A percentile compares a stretch with the other conserved stretches of the same genome.
These are phyloP conservation scores for Drosophila tropicalis DNA, from an alignment of 1,140 invertebrate species.

Conservation along the genomic window DNA sequence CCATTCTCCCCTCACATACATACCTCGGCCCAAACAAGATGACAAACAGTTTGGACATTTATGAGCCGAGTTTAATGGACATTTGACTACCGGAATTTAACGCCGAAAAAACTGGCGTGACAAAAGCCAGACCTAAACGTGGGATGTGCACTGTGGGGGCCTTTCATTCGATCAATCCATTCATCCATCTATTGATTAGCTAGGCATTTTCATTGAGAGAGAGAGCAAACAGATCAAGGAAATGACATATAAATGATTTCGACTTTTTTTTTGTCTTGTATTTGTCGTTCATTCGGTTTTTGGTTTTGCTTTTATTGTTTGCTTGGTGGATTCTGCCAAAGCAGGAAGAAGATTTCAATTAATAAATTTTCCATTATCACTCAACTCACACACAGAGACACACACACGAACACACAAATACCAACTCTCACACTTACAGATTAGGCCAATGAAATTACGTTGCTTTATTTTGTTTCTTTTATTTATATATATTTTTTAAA, in stretches of 20 bases:
- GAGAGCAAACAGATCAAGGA: conserved; percentile 26
- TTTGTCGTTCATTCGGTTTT: too few species aligned
- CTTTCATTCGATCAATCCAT: conserved; percentile 44
- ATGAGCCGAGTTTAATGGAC: conserved; percentile 81
- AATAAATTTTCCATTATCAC: conserved; percentile 62
- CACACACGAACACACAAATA: not conserved
- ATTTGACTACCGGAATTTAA: conserved; percentile 83
- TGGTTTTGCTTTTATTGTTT: not conserved
- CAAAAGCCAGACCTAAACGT: not conserved
- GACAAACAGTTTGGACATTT: conserved; percentile 82
- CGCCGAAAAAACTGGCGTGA: conserved; percentile 41
- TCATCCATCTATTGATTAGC: conserved; percentile 17
- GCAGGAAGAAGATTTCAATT: conserved; percentile 63
- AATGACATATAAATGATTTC: conserved; percentile 51
- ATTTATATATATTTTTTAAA: not conserved
- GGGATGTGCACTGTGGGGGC: not conserved
- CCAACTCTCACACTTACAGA: conserved; percentile 41
- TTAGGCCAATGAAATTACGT: conserved; percentile 53
- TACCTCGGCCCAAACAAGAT: conserved; percentile 57
- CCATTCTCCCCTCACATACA: not conserved
- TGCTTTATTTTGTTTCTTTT: conserved; percentile 10
- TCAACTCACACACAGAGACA: conserved; percentile 10
- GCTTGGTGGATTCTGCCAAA: conserved; percentile 12
- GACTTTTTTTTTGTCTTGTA: not conserved
- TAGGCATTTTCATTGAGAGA: conserved; percentile 15